Percentiles rank a stretch among this genome's conserved stretches.
phyloP scores from a whole-genome alignment of 2,113 vertebrate species.

The rabbit (Oryctolagus cuniculus) region DNA sequence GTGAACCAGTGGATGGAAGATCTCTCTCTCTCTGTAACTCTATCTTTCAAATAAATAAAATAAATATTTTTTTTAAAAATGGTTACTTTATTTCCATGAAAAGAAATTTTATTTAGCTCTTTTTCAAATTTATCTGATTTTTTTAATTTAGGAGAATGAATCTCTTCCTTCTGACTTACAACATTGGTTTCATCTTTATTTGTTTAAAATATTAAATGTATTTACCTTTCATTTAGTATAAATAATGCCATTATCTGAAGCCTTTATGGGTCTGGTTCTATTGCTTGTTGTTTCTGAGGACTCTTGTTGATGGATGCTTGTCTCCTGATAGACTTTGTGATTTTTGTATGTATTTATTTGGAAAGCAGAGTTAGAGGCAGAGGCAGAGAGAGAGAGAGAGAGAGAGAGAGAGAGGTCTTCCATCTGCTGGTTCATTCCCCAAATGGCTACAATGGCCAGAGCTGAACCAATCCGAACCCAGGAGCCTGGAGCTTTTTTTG shows the following conservation, averaged over 20 bases:
- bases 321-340: background rate
- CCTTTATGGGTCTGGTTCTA: constrained; percentile 20
- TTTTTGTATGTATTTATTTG: constrained; percentile 13
- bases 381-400: too few relatives aligned
- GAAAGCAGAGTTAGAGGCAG: too few relatives aligned
- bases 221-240: constrained; percentile 2
- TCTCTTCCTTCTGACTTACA: background rate
- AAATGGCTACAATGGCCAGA: too few relatives aligned
- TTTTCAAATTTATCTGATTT: constrained; percentile 41
- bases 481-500: too few relatives aligned
- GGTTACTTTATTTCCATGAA: constrained; percentile 25
- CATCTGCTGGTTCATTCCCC: too few relatives aligned
- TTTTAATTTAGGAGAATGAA: background rate
- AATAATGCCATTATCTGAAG: background rate
- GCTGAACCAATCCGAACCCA: too few relatives aligned
- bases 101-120: constrained; percentile 18
- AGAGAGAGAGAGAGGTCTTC: too few relatives aligned
- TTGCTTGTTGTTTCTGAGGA: constrained; percentile 43
- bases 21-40: too few relatives aligned
- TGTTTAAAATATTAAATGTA: constrained; percentile 2
- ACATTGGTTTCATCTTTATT: background rate
- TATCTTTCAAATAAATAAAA: too few relatives aligned
- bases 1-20: too few relatives aligned
- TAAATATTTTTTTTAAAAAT: background rate
- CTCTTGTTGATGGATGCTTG: background rate